Conservation (phyloP, 2,113 vertebrate species). For the Myxocyprinus asiaticus region DNA sequence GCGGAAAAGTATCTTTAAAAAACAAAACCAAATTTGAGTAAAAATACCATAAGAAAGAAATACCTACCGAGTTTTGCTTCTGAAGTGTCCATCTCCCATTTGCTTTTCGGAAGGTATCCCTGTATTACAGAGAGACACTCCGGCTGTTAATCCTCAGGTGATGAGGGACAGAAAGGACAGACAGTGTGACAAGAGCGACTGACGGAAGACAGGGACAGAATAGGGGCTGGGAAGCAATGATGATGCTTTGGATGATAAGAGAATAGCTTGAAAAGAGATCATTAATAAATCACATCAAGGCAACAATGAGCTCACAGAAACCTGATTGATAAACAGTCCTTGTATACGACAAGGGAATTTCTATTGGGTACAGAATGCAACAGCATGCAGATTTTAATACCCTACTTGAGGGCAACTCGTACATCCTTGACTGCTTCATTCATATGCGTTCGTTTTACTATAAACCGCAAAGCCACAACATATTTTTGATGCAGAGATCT, state of each 20-base stretch:
- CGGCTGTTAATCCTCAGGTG: constrained; percentile 83
- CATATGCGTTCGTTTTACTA: neutral
- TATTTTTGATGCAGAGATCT: too few relatives aligned
- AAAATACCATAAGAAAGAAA: constrained; percentile 54
- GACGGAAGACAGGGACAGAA: constrained; percentile 11
- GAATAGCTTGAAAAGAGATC: constrained; percentile 43
- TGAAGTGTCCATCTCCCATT: constrained; percentile 99
- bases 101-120: constrained; percentile 99
- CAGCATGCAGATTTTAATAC: constrained; percentile 6
- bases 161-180: constrained; percentile 14
- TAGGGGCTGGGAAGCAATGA: constrained; percentile 32
- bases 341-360: neutral
- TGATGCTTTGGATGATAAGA: constrained; percentile 36
- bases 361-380: constrained; percentile 1
- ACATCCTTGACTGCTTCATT: too few relatives aligned
- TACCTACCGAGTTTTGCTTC: constrained; percentile 98
- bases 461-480: neutral
- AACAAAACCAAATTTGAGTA: neutral
- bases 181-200: constrained; percentile 29
- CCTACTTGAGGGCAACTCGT: too few relatives aligned
- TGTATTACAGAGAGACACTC: constrained; percentile 98
- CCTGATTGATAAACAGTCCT: neutral
- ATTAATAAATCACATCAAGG: constrained; percentile 26
- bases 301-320: neutral
- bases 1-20: too few relatives aligned